Evolutionary conservation across 2,113 vertebrate genomes (phyloP), one percentile per base, ranked within the genome.

Genomic region (Triplophysa tibetana): DNA sequence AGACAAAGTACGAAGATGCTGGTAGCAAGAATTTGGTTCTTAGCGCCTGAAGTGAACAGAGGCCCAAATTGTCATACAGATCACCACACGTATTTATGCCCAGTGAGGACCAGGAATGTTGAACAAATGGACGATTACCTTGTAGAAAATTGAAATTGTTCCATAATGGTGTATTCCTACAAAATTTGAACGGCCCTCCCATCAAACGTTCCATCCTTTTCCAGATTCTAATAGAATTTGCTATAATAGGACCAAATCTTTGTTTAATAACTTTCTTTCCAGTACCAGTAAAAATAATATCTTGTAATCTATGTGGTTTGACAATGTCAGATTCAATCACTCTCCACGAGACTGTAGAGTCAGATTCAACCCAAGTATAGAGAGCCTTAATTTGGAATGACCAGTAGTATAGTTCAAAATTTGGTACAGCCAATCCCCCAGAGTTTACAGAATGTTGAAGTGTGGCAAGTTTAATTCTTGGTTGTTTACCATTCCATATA

Each of bases 401-500:
- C 54, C 23, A 41, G 9, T 62, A 45, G 4, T 75, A 75, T 5
- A 63, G 19, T 23, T 75, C 8, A 43, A 75, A 63, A 45, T 75
- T 75, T 1, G 73, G 73, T 21, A 63, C 33, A 3, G 56, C 73
- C 10, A 63, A 7, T 4, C 73, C 73, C 19, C 73, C 58, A 2
- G 8, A 2, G 3, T 1, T 1, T 62, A 62, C 45, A 14, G 58
- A 33, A 12, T 38, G 58, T 11, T 75, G 60, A 11, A 75, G 17
- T 23, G 73, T 75, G 19, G 58, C 17, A 21, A 75, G 17, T 1
- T 12, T 26, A 75, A 63, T 75, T 19, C 73, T 63, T 23, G 56
- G 58, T 3, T 6, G 17, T 48, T 14, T 63, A 21, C n/a, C 33
- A 8, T 41, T 41, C 73, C 73, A 75, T 10, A 75, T 48, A 14